phyloP scores from a whole-genome alignment of 1,140 invertebrate species.

The Drosophila rhopaloa region DNA sequence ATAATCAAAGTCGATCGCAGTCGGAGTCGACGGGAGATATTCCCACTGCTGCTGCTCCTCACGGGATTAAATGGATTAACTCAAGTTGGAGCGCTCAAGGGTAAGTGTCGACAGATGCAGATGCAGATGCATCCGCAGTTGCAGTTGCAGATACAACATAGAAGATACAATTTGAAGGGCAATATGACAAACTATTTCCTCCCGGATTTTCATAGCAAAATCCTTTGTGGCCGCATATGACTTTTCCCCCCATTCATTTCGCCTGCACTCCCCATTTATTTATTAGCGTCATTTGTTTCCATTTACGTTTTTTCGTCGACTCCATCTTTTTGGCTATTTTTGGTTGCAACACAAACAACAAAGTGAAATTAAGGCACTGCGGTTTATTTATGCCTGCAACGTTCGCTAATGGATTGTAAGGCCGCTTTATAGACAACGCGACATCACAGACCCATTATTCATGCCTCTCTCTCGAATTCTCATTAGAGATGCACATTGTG shows the following conservation, averaged over 20 bases:
- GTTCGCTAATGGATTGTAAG: constrained; percentile 80
- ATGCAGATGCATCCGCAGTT: constrained; percentile 4
- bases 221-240: constrained; percentile 65
- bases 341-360: constrained; percentile 55
- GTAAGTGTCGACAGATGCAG: constrained; percentile 65
- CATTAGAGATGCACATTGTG: constrained; percentile 20
- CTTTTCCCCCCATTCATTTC: constrained; percentile 1
- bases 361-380: constrained; percentile 65
- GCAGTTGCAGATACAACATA: constrained; percentile 9
- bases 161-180: constrained; percentile 60
- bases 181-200: constrained; percentile 67
- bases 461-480: constrained; percentile 36
- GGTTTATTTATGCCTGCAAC: constrained; percentile 67
- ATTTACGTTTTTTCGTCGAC: constrained; percentile 52
- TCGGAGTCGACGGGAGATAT: constrained; percentile 39
- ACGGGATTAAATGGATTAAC: constrained; percentile 81
- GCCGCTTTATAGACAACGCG: constrained; percentile 68
- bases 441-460: constrained; percentile 68
- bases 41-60: constrained; percentile 49
- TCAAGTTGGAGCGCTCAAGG: constrained; percentile 79
- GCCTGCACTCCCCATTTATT: constrained; percentile 51
- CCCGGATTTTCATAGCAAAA: constrained; percentile 48
- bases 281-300: constrained; percentile 78
- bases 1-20: constrained; percentile 56
- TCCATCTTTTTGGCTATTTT: constrained; percentile 68